Evolutionary conservation across 1,140 invertebrate species (phyloP).

Genomic region (Diploscapter pachys): DNA sequence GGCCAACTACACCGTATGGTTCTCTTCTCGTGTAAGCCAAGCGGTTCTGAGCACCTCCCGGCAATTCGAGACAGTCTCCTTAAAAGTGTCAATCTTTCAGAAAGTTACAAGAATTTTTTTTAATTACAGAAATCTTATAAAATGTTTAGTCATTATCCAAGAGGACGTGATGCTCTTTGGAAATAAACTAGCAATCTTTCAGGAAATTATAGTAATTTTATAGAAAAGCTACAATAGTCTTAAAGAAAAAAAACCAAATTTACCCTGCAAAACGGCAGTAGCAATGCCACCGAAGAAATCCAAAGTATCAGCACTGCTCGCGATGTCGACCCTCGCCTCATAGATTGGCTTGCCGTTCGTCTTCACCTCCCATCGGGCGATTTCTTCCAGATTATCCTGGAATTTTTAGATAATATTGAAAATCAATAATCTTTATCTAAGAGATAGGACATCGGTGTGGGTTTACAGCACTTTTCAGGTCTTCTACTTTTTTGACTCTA

Average conservation of each 20-base stretch:
- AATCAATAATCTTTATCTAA: no score
- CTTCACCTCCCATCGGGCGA: slow-evolving; percentile 42
- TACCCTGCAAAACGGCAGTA: slow-evolving; percentile 44
- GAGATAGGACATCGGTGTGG: no score
- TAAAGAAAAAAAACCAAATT: not conserved
- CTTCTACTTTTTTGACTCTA: not conserved
- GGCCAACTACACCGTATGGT: slow-evolving; percentile 65
- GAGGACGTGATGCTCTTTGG: not conserved
- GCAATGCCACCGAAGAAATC: slow-evolving; percentile 48
- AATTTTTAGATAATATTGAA: not conserved
- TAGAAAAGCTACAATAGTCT: no score
- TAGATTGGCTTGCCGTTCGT: slow-evolving; percentile 49
- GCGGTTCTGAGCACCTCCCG: slow-evolving; percentile 34
- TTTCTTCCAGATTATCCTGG: slow-evolving; percentile 42
- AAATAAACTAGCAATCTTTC: no score
- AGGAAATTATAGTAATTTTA: no score
- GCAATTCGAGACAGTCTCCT: slow-evolving; percentile 35
- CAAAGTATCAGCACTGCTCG: slow-evolving; percentile 44
- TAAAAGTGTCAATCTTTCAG: slow-evolving; percentile 8
- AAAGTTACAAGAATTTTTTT: not conserved
- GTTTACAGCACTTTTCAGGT: no score
- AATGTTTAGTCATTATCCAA: not conserved
- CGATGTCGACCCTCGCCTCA: slow-evolving; percentile 43
- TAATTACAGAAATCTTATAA: not conserved
- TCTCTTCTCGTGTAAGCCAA: slow-evolving; percentile 58